Base-by-base conservation (phyloP, 2,888 invertebrate species). In the Aporophyla nigra region DNA sequence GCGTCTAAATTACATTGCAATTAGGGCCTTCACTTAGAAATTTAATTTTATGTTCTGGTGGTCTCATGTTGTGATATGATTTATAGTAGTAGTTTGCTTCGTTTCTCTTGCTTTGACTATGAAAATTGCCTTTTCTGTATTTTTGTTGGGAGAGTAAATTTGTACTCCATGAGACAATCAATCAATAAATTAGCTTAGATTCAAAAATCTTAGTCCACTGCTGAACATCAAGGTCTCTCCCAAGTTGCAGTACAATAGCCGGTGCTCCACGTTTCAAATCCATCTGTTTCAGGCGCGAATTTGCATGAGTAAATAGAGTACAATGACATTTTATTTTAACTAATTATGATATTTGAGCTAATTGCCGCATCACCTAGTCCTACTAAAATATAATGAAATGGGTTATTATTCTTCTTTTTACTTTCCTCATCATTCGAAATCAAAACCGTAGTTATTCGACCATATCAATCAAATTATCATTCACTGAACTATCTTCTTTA, bases 401-500 rank as follows among this genome's bases (percentile, higher is more conserved):
- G 1, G 12, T 14, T 24, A 24, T 40, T 51, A 61, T 19, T 19
- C 6, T 54, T 12, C 7, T 12, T 2, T 19, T 51, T 21, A 6
- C 24, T 53, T 62, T 66, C 43, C 14, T 65, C 19, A 40, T 40
- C 40, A 40, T 69, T 5, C 9, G 24, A 63, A 80, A 43, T 53
- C 40, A n/a, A 61, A 69, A 46, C 2, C 7, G 14, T 21, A 24
- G 24, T 33, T 68, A 54, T 43, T 75, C 5, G 2, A 16, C 5
- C 19, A 21, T 24, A 4, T 43, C 61, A 74, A 65, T 56, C 46
- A 85, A 54, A 70, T 65, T 54, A 46, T 73, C 83, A 86, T 76
- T 84, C 86, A 84, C 78, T 62, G 68, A 78, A 78, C 40, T 24
- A 56, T 78, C 33, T 46, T 74, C 72, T 74, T 74, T 63, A 77